Conservation (phyloP, 1,140 invertebrate species). For the Ceratina australensis region DNA sequence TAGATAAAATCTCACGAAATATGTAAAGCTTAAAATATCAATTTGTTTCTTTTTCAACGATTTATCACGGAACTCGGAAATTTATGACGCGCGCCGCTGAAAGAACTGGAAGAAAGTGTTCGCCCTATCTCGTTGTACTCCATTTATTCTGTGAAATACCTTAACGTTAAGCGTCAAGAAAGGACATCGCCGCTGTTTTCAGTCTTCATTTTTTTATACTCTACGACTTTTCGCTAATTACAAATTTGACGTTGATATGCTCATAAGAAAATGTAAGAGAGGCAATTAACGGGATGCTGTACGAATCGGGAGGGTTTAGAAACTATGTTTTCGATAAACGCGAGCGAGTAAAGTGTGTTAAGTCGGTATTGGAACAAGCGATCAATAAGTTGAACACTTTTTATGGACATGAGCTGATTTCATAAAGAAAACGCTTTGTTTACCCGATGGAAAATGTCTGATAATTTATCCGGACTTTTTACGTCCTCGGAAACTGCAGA, state of each 20-base stretch:
- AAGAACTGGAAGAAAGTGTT: not conserved
- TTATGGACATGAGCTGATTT: slow-evolving; percentile 14
- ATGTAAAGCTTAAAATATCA: not conserved
- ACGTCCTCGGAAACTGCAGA: too few species aligned
- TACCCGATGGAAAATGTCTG: not conserved
- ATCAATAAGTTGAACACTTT: slow-evolving; percentile 1
- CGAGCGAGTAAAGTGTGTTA: not conserved
- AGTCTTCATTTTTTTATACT: too few species aligned
- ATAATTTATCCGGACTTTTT: not conserved
- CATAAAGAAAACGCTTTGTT: not conserved
- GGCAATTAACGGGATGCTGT: too few species aligned
- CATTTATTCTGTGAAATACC: not conserved
- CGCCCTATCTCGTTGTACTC: not conserved
- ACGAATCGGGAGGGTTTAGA: too few species aligned
- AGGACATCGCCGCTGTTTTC: not conserved
- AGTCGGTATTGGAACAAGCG: not conserved
- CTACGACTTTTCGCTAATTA: too few species aligned
- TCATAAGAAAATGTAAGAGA: too few species aligned
- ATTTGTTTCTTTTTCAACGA: not conserved
- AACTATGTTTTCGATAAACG: not conserved
- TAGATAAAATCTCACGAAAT: too few species aligned
- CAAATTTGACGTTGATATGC: too few species aligned
- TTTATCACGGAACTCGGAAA: not conserved
- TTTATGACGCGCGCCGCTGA: not conserved
- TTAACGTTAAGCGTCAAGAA: not conserved